phyloP scores from a whole-genome alignment of 2,797 vertebrate genomes.

The Enteromius anoplus region DNA sequence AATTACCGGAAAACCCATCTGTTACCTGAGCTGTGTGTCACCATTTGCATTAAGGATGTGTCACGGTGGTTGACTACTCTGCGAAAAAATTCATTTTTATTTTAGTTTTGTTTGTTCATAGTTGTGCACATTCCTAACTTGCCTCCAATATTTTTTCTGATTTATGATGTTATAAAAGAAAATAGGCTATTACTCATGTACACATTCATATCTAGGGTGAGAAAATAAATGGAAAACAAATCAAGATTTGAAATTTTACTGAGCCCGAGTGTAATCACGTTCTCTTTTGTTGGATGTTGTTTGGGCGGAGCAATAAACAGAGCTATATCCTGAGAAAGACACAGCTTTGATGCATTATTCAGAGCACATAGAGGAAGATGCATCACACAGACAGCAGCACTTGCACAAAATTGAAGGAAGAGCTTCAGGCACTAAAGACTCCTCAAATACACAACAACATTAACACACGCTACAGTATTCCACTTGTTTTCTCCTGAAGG shows the following conservation, averaged over 20 bases:
- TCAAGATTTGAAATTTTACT: conserved; percentile 21
- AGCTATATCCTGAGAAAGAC: conserved; percentile 29
- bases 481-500: conserved; percentile 24
- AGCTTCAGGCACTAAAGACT: conserved; percentile 23
- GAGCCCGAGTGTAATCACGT: not conserved
- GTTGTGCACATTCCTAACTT: not conserved
- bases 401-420: conserved; percentile 29
- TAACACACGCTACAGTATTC: conserved; percentile 1
- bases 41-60: not conserved
- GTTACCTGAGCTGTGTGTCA: conserved; percentile 3
- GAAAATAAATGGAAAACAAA: not conserved
- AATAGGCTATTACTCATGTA: not conserved
- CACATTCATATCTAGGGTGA: not conserved
- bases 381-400: conserved; percentile 22
- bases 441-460: conserved; percentile 25
- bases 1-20: not conserved
- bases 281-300: conserved; percentile 40
- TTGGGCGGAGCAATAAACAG: conserved; percentile 38
- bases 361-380: conserved; percentile 35
- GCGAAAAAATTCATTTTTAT: not conserved
- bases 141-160: not conserved
- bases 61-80: not conserved
- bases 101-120: not conserved
- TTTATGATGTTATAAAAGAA: conserved; percentile 7
- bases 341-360: conserved; percentile 57